These are phyloP conservation scores for Coelinius sp. DNA, from an alignment of 2,888 invertebrate genomes.

Conservation along the genomic window DNA sequence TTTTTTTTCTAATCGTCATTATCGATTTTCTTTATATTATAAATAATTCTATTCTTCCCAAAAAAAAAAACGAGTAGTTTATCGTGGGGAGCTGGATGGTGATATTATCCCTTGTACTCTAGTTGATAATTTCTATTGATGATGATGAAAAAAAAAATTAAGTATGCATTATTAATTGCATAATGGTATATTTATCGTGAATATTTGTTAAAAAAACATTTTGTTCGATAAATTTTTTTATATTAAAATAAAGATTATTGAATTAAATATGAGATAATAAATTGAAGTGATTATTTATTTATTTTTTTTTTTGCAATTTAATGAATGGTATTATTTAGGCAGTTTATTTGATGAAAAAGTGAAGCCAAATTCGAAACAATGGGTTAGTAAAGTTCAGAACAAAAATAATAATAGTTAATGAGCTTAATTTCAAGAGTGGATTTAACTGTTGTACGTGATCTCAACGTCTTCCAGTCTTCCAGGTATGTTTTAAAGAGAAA, in stretches of 20 bases:
- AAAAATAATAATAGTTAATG: no score
- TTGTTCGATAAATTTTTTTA: no score
- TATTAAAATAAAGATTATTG: no score
- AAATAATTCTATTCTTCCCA: background rate
- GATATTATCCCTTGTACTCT: slow-evolving; percentile 22
- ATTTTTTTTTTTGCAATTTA: background rate
- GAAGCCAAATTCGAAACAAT: no score
- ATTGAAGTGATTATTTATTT: background rate
- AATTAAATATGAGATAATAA: no score
- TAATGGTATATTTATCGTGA: slow-evolving; percentile 9
- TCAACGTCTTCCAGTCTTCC: background rate
- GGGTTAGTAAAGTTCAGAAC: no score
- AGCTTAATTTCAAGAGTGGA: no score
- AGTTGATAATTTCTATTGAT: background rate
- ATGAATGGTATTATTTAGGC: no score
- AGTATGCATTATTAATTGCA: background rate
- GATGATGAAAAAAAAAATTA: background rate
- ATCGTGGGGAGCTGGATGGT: background rate
- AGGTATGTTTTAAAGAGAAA: background rate
- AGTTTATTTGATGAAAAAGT: no score
- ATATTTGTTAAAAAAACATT: no score
- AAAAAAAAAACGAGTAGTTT: background rate
- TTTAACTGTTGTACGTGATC: slow-evolving; percentile 16
- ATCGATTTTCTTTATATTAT: background rate
- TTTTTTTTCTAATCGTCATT: no score